Base-by-base conservation (phyloP, 2,113 vertebrate genomes). In the Pipa parva region DNA sequence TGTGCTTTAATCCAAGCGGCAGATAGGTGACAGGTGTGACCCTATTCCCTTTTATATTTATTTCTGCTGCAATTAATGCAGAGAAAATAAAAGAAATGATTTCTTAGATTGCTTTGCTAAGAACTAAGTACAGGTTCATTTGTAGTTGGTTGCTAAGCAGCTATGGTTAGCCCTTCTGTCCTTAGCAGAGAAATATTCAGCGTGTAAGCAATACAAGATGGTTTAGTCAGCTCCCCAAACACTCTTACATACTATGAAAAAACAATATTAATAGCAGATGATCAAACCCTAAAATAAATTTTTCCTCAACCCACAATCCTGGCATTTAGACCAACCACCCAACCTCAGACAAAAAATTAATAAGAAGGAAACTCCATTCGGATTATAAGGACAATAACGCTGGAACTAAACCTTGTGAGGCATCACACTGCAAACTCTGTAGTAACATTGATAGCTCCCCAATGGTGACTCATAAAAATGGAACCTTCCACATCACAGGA, bases 11-110 rank as follows among this genome's bases (percentile, higher is more conserved):
- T 31, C 36, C 63, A 24, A 54, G 63, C 11, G 45, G 63, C 24
- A 56, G 62, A 28, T 24, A 45, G 63, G 25, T 56, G 63, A 55
- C 63, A 45, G 36, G 54, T 64, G 33, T 22, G 55, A 64, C 39
- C 63, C 55, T 64, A n/a, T n/a, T n/a, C 31, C 37, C 51, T 64
- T 56, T 64, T 27, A 64, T 64, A n/a, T n/a, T n/a, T n/a, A n/a
- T n/a, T n/a, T n/a, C 50, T 64, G 8, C n/a, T 45, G 26, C 50
- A 42, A 55, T 64, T 55, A 55, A 18, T 33, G 50, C 24, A 45
- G 45, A 50, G 24, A 21, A 21, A 55, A 54, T 20, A 21, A 64
- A 25, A 21, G 50, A 55, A 50, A 55, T 50, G 33, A 55, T 26
- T 36, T 63, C 27, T 13, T 39, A 12, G 21, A 11, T 21, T 55